Evolutionary conservation across 2,888 invertebrate species (phyloP), one percentile per base, ranked within the genome.

Genomic region (Acanthosoma haemorrhoidale): DNA sequence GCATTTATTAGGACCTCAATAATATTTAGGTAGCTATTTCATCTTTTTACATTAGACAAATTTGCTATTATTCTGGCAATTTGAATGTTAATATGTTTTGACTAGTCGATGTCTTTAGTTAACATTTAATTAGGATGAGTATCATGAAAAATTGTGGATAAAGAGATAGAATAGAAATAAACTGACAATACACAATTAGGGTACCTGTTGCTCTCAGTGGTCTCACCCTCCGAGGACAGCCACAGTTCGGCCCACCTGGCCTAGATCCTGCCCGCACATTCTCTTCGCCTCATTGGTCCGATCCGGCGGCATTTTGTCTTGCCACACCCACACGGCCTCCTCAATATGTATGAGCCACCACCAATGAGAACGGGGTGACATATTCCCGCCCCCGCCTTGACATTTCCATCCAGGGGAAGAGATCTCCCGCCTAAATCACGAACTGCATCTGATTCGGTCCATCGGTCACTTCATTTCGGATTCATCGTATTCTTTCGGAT

Each of bases 311-410:
- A 43, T 43, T 43, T 43, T 43, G 43, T 43, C 43, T 13, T 11
- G n/a, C 3, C 51, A 25, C 51, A 51, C 51, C 21, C 51, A 21
- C 51, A 51, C 51, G 51, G 51, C 25, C 51, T 25, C 25, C 51
- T 51, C 51, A 51, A 51, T 51, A 51, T 51, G 25, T 51, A 51
- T 51, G 51, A 51, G 29, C 21, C 25, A n/a, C 51, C 25, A 25
- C 51, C 51, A 51, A 51, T 51, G 51, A 51, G 51, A 51, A 51
- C 21, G 51, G 25, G 51, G 51, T 51, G 51, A 51, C 51, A 51
- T n/a, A n/a, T 51, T 51, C 51, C 25, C 51, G 51, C 51, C 51
- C 51, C 51, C 51, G 51, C 51, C 5, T n/a, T 51, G 51, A 51
- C 51, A 51, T 51, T 51, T 51, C 4, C 6, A 8, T n/a, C 4